Base-by-base conservation (phyloP, 2,888 invertebrate species). In the Ryuthela nishihirai region DNA sequence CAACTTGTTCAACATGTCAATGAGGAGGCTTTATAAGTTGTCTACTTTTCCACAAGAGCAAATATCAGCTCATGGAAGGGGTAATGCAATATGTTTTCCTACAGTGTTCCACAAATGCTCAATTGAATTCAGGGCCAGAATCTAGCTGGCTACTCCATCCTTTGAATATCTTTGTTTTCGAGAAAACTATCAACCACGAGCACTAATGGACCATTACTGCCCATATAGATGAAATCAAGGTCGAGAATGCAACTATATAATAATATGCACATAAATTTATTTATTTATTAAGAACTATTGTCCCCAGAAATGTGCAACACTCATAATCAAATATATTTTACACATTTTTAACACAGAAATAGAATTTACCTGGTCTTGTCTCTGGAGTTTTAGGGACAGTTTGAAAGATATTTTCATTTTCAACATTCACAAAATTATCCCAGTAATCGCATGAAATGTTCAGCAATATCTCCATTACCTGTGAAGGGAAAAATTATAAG, bases 401-500 rank as follows among this genome's bases (percentile, higher is more conserved):
- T 18, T 9, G 17, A 17, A 49, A 56, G 4, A 53, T 39, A 17
- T 55, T 52, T 10, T 38, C 40, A 1, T 15, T n/a, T 15, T 55
- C 56, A 29, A 53, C 29, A 44, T 39, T 56, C 10, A 56, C 23
- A 17, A 55, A 23, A 36, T 40, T 48, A 21, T 49, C 41, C 55
- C 55, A 56, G 15, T 39, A 45, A 36, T 53, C 62, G 20, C 52
- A 2, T 4, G 62, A 20, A 17, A 62, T 40, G 4, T 9, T 44
- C n/a, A 62, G 21, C 3, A 62, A 25, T 9, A 42, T 42, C 17
- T 53, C 34, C 62, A 62, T 62, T 6, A 62, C 62, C 60, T 60
- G n/a, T 17, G 25, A 25, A 2, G 25, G 15, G 23, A 34, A 35
- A 21, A 32, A 21, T 12, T 17, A 9, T 15, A 35, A 18, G 10